A percentile compares a stretch with the other conserved stretches of the same genome.
Evolutionary conservation across 1,140 invertebrate genomes (phyloP).

Genomic region (Mesaphorura yosii): DNA sequence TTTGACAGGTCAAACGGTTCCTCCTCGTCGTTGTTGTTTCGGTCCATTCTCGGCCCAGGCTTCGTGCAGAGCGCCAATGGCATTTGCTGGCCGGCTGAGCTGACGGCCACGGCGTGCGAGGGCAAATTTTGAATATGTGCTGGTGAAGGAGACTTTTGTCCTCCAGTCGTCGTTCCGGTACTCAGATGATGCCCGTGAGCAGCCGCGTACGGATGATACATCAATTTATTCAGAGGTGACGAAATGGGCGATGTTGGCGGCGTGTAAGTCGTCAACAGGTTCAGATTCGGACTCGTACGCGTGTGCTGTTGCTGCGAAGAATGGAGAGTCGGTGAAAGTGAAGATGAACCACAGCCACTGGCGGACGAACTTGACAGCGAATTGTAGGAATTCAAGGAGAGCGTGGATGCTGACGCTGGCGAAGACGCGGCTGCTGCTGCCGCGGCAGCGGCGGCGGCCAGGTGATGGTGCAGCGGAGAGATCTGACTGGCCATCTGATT

Average conservation of each 20-base stretch:
- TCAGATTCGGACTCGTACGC: conserved; percentile 17
- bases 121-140: not conserved
- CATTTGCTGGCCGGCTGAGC: conserved; percentile 1
- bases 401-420: too few relatives aligned
- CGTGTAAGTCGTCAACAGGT: conserved; percentile 27
- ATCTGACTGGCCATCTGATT: too few relatives aligned
- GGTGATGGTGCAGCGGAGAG: too few relatives aligned
- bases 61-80: not conserved
- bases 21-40: conserved; percentile 8
- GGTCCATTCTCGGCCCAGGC: not conserved
- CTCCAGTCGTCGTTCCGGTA: too few relatives aligned
- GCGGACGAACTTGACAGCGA: too few relatives aligned
- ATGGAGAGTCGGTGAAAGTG: conserved; percentile 8
- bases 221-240: conserved; percentile 17
- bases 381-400: too few relatives aligned
- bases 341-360: not conserved
- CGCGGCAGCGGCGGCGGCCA: too few relatives aligned
- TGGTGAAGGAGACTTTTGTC: not conserved
- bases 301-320: not conserved
- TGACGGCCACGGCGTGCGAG: not conserved
- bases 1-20: conserved; percentile 28
- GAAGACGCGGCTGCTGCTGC: too few relatives aligned
- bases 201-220: not conserved
- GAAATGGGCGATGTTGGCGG: conserved; percentile 27
- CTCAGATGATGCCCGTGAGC: too few relatives aligned